A percentile compares a stretch with the other conserved stretches of the same genome.
These are phyloP conservation scores for Nothobranchius kuhntae DNA, from an alignment of 2,113 vertebrate species.

Conservation along the genomic window DNA sequence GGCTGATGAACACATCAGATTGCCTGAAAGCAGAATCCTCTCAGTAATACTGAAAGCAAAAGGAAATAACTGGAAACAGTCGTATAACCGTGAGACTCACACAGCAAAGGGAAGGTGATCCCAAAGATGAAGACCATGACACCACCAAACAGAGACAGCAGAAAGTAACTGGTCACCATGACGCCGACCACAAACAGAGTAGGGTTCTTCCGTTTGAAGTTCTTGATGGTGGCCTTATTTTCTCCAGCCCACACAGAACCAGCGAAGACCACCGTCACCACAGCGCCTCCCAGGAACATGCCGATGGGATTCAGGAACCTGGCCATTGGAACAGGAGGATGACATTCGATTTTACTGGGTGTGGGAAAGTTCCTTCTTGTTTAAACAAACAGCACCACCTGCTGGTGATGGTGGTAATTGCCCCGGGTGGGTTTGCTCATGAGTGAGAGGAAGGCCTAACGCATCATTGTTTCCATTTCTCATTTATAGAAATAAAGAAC, in stretches of 20 bases:
- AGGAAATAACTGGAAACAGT: too few relatives aligned
- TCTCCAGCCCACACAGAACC: conserved; percentile 92
- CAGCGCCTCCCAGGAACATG: conserved; percentile 89
- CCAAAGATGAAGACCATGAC: conserved; percentile 97
- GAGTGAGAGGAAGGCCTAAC: conserved; percentile 25
- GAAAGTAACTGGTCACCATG: conserved; percentile 90
- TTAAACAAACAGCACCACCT: conserved; percentile 43
- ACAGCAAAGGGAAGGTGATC: conserved; percentile 91
- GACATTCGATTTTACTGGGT: neutral
- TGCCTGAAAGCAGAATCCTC: too few relatives aligned
- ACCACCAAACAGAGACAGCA: conserved; percentile 92
- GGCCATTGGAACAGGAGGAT: conserved; percentile 7
- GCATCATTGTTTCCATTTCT: conserved; percentile 9
- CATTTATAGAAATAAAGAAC: neutral
- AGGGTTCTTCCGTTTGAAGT: conserved; percentile 92
- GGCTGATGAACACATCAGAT: too few relatives aligned
- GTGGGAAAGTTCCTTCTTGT: too few relatives aligned
- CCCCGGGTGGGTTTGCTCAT: conserved; percentile 1
- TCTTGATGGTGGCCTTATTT: conserved; percentile 89
- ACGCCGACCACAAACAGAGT: conserved; percentile 85
- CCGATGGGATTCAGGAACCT: conserved; percentile 93
- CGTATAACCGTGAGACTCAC: conserved; percentile 78
- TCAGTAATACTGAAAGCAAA: too few relatives aligned
- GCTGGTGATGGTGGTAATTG: conserved; percentile 22
- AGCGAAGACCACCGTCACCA: conserved; percentile 89